Base-by-base conservation (phyloP, 64 coral and sea anemone species). In the Montipora sp. region DNA sequence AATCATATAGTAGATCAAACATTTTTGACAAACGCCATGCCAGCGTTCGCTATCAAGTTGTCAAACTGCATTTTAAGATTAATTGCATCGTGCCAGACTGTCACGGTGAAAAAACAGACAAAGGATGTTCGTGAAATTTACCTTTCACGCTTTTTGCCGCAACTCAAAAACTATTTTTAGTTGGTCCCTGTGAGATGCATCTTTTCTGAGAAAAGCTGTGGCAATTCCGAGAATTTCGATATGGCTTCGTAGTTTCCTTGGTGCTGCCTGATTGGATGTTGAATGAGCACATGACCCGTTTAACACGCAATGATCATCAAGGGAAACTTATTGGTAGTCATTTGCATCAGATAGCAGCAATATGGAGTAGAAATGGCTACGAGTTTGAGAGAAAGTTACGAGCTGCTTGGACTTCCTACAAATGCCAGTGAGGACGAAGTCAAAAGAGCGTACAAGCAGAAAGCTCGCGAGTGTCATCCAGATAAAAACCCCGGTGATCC, bases 401-500 rank as follows among this genome's bases (percentile, higher is more conserved):
- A 90, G 59, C 50, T 90, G 70, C 93, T 94, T 7, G 72, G 89
- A n/a, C 80, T 94, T 16, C 59, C 93, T 14, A 75, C 75, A 48
- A 53, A 36, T 14, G 92, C 92, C 12, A 94, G 44, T 10, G 92
- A 94, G 46, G 92, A 94, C 3, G 92, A 94, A 89, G 92, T 94
- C 8, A 83, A 82, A 83, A 77, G 59, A 90, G 92, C 92, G 2
- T 94, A 90, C 58, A 90, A 84, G 67, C 87, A 90, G 72, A 94
- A 94, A 82, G 92, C 92, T 19, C 69, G 87, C 5, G 92, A 94
- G 89, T 80, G 88, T 3, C 92, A 94, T 22, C 92, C 92, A 43
- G 92, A 94, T 71, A 94, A 94, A 47, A 94, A 94, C 47, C 92
- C 79, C 0, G 59, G 83, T 4, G 93, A 94, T 47, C 88, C 93